Base-by-base conservation (phyloP, 92 coral and sea anemone species). In the Actinernus sp. region DNA sequence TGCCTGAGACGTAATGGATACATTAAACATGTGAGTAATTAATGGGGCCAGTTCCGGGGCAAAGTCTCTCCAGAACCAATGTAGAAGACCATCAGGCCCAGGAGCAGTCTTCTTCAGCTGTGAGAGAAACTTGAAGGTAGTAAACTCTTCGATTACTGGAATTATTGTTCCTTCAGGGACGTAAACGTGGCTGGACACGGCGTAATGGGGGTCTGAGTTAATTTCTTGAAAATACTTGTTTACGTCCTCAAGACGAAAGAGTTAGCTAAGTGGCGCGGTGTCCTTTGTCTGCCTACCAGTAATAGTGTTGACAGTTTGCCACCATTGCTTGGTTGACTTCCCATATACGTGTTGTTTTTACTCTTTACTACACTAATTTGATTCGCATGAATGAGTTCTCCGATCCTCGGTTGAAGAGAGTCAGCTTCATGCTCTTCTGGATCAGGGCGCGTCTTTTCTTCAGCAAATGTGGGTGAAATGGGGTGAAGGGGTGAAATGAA, bases 311-410 rank as follows among this genome's bases (percentile, higher is more conserved):
- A 55, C 58, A 1, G 55, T 57, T 5, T 71, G 50, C 91, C 86
- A 64, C 84, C 74, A 68, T 7, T 65, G 38, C 49, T 61, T 68
- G 0, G 79, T 23, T 32, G 62, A 74, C 45, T 75, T 83, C 28
- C 53, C 16, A 38, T 23, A 27, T 38, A n/a, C n/a, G 20, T 31
- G 47, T 61, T 40, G 31, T 45, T 61, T 31, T 68, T 71, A 9
- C 36, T 46, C 6, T 55, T 68, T 19, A 83, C 84, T 28, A 84
- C 78, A 41, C 47, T 69, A 56, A 83, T 64, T 50, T 75, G 74
- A 34, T 71, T 81, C 66, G 5, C 18, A 27, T 59, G 63, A 21
- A 81, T 64, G 3, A 73, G 76, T 36, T 22, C 24, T 33, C 73
- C 63, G 7, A 80, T 80, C 34, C 55, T 54, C 16, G 12, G 59